Percentiles rank a stretch among this genome's conserved stretches.
These are phyloP conservation scores for Taeniopygia guttata DNA, from an alignment of 2,797 vertebrate species.

Conservation along the genomic window DNA sequence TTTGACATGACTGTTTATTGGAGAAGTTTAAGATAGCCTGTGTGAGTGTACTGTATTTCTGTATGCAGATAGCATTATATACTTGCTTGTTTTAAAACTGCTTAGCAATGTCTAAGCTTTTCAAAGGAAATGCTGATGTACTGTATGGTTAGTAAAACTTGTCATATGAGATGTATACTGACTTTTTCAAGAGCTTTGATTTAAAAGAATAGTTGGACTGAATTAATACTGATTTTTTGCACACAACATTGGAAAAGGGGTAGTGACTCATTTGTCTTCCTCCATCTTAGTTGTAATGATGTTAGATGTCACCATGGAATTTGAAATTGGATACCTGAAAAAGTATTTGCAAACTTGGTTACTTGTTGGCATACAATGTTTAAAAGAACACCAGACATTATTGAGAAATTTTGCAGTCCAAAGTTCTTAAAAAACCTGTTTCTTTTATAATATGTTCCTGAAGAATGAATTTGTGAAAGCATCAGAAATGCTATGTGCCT, in stretches of 20 bases:
- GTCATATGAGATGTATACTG: background rate
- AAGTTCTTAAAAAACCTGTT: background rate
- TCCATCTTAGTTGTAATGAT: background rate
- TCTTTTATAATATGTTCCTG: conserved; percentile 1
- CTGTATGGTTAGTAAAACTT: conserved; percentile 71
- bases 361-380: background rate
- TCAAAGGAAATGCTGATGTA: conserved; percentile 67
- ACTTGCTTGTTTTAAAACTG: conserved; percentile 55
- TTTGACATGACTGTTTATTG: conserved; percentile 38
- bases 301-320: background rate
- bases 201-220: background rate
- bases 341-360: background rate
- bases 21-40: conserved; percentile 44
- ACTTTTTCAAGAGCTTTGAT: conserved; percentile 1
- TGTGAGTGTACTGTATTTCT: conserved; percentile 64
- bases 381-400: background rate
- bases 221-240: background rate
- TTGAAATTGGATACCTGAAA: background rate
- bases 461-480: background rate
- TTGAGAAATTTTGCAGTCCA: background rate
- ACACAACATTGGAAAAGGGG: background rate
- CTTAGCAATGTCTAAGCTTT: conserved; percentile 66
- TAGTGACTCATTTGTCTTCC: background rate
- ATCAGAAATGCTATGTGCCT: background rate
- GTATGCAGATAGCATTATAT: conserved; percentile 38